Percentiles rank a stretch among this genome's conserved stretches.
These are phyloP conservation scores for Patagioenas fasciata DNA, from an alignment of 2,113 vertebrate species.

Conservation along the genomic window DNA sequence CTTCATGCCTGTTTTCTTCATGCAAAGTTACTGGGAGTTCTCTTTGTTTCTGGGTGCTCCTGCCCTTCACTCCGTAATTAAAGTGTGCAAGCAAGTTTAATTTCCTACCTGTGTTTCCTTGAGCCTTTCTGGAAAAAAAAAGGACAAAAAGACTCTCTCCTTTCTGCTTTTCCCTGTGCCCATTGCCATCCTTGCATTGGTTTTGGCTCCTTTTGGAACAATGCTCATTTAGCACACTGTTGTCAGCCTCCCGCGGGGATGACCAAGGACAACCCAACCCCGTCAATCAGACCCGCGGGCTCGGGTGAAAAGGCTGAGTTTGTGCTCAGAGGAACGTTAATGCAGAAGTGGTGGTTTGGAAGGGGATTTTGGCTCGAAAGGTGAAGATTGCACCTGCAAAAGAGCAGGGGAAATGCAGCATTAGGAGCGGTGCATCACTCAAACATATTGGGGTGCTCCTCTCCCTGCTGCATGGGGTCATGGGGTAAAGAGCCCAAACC, in stretches of 20 bases:
- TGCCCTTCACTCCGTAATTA: not conserved
- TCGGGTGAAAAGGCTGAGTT: too few relatives aligned
- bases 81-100: not conserved
- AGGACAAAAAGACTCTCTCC: not conserved
- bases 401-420: not conserved
- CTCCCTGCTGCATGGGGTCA: not conserved
- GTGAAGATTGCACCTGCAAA: not conserved
- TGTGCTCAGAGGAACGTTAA: not conserved
- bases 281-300: not conserved
- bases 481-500: not conserved
- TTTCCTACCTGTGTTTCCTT: not conserved
- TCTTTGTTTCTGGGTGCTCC: not conserved
- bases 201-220: not conserved
- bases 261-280: not conserved
- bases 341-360: not conserved
- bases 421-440: not conserved
- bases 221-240: fast-evolving
- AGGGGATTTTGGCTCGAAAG: not conserved
- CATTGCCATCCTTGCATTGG: not conserved
- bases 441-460: fast-evolving
- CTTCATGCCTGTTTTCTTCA: too few relatives aligned
- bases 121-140: not conserved
- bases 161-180: not conserved
- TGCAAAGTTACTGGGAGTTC: too few relatives aligned
- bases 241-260: not conserved